Base-by-base conservation (phyloP, 2,113 vertebrate species). In the Xiphophorus maculatus region DNA sequence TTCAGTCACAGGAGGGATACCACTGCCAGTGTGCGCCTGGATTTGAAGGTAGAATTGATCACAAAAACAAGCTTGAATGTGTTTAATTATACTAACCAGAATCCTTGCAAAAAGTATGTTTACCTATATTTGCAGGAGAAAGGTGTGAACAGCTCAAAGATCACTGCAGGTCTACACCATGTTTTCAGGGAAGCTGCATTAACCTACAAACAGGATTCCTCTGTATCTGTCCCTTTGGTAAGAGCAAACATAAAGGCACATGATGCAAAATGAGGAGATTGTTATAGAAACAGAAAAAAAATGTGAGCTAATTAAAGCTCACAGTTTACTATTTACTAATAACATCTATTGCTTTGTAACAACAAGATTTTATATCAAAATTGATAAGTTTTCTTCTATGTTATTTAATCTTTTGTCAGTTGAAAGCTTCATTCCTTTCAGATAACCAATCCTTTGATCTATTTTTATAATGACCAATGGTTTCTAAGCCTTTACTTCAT, bases 201-300 rank as follows among this genome's bases (percentile, higher is more conserved):
- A 94, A 85, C 77, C 82, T 77, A 76, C 88, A 80, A 48, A 85
- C 66, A 37, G 94, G 93, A 82, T 95, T 94, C 66, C 73, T 78
- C 64, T 95, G 95, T 69, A 76, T 84, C 3, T 95, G 94, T 81
- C 92, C 91, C 32, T 95, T 93, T 88, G 94, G 94, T 95, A 90
- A 92, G 90, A 87, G 71, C 25, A 67, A 80, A 67, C 19, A 28
- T 42, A 76, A 13, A 42, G 62, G 15, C 15, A 30, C 15, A 15
- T 7, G 14, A 42, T 32, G 29, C 1, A 32, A 30, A 63, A 15
- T 63, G 13, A 29, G 25, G 25, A 54, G 51, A 54, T 8, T 22
- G 17, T 0, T n/a, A n/a, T 9, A n/a, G 25, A 58, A 58, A n/a
- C 8, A 25, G 7, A 22, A 54, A 54, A 54, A n/a, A 58, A 58